Evolutionary conservation across 1,140 invertebrate species (phyloP), one percentile per base, ranked within the genome.

Genomic region (Parapsyche elsis): DNA sequence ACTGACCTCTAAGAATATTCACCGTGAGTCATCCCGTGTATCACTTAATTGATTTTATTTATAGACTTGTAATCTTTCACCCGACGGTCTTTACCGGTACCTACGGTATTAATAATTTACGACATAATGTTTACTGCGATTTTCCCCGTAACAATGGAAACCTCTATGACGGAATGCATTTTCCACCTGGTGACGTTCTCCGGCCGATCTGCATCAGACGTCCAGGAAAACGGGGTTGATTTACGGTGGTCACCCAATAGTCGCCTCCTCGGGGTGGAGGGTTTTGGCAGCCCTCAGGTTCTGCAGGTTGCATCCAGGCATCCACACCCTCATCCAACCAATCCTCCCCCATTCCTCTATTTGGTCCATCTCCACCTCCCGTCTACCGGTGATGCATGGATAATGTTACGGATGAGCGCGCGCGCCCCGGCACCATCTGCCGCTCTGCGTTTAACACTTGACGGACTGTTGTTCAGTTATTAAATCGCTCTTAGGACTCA

Each of bases 341-440:
- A 7, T 70, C 21, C 10, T 14, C 30, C 21, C 4, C 21, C 64
- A 12, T 12, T 14, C 21, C 49, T 12, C 1, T 53, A 16, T 53
- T 53, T 12, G 1, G 49, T 53, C 49, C 49, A 14, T 14, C 16
- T 53, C 49, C 49, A 53, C 16, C 49, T 53, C 71, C 30, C 46
- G 30, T 45, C 49, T 23, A 9, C 74, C 12, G 38, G 26, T 80
- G 78, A 80, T 80, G 71, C 71, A 80, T 80, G 78, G 78, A 61
- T 75, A 75, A 80, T 80, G 46, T 26, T 46, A 74, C 64, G 64
- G 64, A 67, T 57, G 78, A 73, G 70, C 19, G 78, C 74, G 53
- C 70, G 77, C 77, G 19, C 19, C 21, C 16, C 59, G 19, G 26
- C 23, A 71, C 10, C 71, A 24, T 46, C 46, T 46, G 44, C 71